Conservation (phyloP, 2,888 invertebrate genomes). For the Maniola hyperantus region DNA sequence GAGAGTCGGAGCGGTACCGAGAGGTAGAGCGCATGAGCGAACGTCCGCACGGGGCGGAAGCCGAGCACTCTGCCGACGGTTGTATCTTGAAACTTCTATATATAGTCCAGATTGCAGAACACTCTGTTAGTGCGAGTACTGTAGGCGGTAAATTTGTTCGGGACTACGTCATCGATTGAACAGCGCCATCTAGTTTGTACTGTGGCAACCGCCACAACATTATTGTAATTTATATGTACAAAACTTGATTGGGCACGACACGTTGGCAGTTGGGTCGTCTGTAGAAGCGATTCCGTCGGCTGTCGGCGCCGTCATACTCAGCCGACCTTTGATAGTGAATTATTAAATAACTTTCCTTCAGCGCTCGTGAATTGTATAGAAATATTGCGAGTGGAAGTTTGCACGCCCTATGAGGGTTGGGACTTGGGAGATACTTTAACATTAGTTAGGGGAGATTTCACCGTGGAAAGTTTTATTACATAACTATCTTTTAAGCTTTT, state of each 20-base stretch:
- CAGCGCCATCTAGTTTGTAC: no score
- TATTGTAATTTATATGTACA: no score
- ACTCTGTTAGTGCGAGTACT: no score
- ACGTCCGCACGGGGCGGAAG: no score
- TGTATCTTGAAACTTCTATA: no score
- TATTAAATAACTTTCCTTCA: slow-evolving; percentile 37
- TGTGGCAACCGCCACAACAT: no score
- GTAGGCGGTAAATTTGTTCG: no score
- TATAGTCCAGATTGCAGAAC: no score
- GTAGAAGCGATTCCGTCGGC: slow-evolving; percentile 15
- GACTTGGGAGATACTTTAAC: slow-evolving; percentile 3
- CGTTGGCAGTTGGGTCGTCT: neutral
- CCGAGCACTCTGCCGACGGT: no score
- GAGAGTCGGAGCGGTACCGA: no score
- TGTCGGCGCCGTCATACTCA: slow-evolving; percentile 35
- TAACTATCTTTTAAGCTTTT: neutral
- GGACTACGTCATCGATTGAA: no score
- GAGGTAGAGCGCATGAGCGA: no score
- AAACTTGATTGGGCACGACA: neutral
- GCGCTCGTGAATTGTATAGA: slow-evolving; percentile 15
- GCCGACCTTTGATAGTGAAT: slow-evolving; percentile 36
- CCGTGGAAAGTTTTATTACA: neutral
- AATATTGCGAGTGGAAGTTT: slow-evolving; percentile 18
- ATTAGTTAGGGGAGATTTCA: slow-evolving; percentile 7
- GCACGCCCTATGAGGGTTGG: slow-evolving; percentile 23